These are phyloP conservation scores for Sisyra terminalis DNA, from an alignment of 2,888 invertebrate species.

Conservation along the genomic window DNA sequence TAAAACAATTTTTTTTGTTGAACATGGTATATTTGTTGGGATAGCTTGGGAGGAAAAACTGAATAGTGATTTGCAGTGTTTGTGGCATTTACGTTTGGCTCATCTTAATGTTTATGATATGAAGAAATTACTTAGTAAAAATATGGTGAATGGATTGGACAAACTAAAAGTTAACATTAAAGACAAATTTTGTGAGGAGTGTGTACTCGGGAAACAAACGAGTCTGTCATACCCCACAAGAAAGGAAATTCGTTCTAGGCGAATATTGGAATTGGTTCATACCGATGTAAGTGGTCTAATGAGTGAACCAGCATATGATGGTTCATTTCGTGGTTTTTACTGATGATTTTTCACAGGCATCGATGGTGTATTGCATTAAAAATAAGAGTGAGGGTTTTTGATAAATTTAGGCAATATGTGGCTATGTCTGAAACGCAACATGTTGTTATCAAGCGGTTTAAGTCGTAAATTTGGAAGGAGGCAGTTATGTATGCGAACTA, in stretches of 20 bases:
- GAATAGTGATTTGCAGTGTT: background rate
- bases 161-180: background rate
- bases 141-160: background rate
- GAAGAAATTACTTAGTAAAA: background rate
- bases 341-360: conserved; percentile 15
- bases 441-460: conserved; percentile 14
- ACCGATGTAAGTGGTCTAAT: conserved; percentile 16
- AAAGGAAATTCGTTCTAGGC: conserved; percentile 2
- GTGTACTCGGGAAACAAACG: conserved; percentile 2
- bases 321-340: conserved; percentile 14
- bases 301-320: conserved; percentile 11
- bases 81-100: background rate
- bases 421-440: conserved; percentile 12
- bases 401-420: conserved; percentile 13
- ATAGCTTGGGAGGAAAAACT: no score
- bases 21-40: no score
- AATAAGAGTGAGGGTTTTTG: conserved; percentile 14
- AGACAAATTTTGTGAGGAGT: background rate
- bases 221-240: background rate
- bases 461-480: conserved; percentile 14
- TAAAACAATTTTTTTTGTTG: no score
- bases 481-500: conserved; percentile 12
- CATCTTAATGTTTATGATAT: background rate
- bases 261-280: conserved; percentile 12
- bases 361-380: conserved; percentile 13